phyloP scores from a whole-genome alignment of 2,113 vertebrate species.

The Gulo gulo region DNA sequence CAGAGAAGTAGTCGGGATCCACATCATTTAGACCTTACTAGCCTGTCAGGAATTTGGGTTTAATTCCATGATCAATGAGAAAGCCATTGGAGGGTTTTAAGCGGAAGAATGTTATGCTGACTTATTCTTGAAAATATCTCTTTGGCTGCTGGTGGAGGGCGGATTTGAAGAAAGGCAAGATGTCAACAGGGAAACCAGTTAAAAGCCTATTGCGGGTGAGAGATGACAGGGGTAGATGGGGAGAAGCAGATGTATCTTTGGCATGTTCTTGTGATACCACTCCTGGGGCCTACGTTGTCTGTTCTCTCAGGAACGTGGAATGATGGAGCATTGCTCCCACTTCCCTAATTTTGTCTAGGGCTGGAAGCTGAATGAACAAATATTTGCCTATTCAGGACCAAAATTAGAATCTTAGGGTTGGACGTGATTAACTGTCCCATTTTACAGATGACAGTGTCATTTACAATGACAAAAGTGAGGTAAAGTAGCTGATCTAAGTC shows the following conservation, averaged over 20 bases:
- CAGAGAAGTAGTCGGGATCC: not conserved
- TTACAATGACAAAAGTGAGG: not conserved
- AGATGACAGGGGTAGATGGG: not conserved
- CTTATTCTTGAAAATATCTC: not conserved
- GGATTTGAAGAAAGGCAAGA: not conserved
- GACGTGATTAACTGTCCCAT: not conserved
- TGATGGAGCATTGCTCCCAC: not conserved
- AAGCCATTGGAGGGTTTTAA: not conserved
- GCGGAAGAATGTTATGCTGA: not conserved
- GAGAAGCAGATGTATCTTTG: not conserved
- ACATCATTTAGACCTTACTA: accelerated
- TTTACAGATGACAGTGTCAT: not conserved
- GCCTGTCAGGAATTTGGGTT: not conserved
- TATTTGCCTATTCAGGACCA: not conserved
- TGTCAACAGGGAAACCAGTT: not conserved
- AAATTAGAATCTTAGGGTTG: not conserved
- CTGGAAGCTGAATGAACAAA: not conserved
- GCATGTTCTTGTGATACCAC: not conserved
- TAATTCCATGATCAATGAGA: slow-evolving; percentile 9
- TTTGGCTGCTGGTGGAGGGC: not conserved
- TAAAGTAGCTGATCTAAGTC: not conserved
- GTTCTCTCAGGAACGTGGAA: not conserved
- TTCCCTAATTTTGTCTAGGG: not conserved
- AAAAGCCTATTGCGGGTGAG: not conserved
- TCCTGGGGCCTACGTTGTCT: not conserved